A percentile compares a stretch with the other conserved stretches of the same genome.
These are phyloP conservation scores for Lamellibrachia luymesi DNA, from an alignment of 1,140 invertebrate species.

Conservation along the genomic window DNA sequence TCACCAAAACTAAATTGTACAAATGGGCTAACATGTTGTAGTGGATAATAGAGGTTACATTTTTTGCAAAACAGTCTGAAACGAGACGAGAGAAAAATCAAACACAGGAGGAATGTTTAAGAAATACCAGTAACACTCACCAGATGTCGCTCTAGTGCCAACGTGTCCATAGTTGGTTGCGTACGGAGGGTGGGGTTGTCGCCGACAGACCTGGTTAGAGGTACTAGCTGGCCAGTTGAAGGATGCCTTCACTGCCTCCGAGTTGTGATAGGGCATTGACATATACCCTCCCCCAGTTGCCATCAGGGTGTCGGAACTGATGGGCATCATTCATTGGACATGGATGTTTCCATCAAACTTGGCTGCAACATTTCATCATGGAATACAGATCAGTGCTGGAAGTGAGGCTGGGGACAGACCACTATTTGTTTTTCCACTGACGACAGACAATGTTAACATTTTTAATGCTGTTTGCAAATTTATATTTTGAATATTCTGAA, in stretches of 20 bases:
- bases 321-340: background rate
- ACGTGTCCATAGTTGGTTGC: background rate
- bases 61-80: too few relatives aligned
- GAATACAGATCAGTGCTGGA: too few relatives aligned
- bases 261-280: background rate
- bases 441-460: too few relatives aligned
- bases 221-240: background rate
- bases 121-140: background rate
- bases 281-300: background rate
- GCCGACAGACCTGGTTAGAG: background rate
- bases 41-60: too few relatives aligned
- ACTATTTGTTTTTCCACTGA: too few relatives aligned
- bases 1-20: too few relatives aligned
- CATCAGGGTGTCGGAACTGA: constrained; percentile 3
- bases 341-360: background rate
- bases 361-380: background rate
- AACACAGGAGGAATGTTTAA: background rate
- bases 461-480: too few relatives aligned
- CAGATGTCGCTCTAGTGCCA: background rate
- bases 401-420: too few relatives aligned
- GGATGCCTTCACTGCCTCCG: background rate
- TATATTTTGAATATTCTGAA: too few relatives aligned
- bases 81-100: too few relatives aligned
- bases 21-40: too few relatives aligned
- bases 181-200: background rate